Evolutionary conservation across 1,140 invertebrate species (phyloP), one percentile per base, ranked within the genome.

Genomic region (Platyscapa corneri): DNA sequence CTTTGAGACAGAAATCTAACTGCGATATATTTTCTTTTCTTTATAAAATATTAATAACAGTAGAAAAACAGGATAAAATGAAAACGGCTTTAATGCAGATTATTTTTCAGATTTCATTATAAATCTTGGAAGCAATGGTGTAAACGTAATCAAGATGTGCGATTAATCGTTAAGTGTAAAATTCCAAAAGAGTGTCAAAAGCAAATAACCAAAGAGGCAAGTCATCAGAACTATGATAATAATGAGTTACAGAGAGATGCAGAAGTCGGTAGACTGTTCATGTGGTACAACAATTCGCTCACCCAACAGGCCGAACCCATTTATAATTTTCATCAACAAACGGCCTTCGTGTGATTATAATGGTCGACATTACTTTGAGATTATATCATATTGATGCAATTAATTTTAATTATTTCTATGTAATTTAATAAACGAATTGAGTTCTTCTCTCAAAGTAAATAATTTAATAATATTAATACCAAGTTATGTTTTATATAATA

Each of bases 81-180:
- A 60, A 60, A 1, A 37, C 39, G 23, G 7, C 8, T 64, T 37
- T 67, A 34, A 32, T 67, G 3, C 20, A 7, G 12, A 10, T 8
- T 23, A 14, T 72, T 84, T 86, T 86, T 85, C 64, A 92, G 92
- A 72, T 91, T 91, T 74, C 90, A 93, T 79, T 91, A 78, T 75
- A 90, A 88, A 86, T 90, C 90, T 12, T 89, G 90, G 88, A 82
- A 77, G 56, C 87, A 88, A 16, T 93, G 92, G 92, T 87, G 89
- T 30, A 86, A 64, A 60, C 88, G 83, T 49, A 90, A 93, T 87
- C 92, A 91, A 76, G 89, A 91, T 27, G 88, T 92, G 0, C 88
- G 87, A 72, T 75, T 92, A n/a, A 82, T 91, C 6, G 84, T 88
- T 3, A 90, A 91, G 65, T 84, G 88, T 64, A 87, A 85, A 77